These are phyloP conservation scores for Acanthopagrus latus DNA, from an alignment of 2,797 vertebrate species.

Conservation along the genomic window DNA sequence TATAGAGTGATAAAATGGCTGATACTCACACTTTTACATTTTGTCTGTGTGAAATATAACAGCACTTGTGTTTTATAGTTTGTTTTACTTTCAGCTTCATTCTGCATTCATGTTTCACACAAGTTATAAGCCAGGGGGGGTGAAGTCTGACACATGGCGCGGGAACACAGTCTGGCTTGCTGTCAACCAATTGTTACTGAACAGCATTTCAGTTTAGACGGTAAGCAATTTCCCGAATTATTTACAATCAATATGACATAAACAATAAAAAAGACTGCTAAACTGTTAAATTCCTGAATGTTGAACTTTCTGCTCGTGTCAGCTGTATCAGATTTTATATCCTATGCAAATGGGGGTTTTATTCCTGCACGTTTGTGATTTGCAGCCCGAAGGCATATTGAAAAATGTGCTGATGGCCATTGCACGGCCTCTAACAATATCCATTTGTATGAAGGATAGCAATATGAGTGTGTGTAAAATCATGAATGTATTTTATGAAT, in stretches of 20 bases:
- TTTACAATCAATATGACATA: constrained; percentile 17
- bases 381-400: constrained; percentile 40
- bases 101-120: neutral
- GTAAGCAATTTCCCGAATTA: neutral
- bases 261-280: constrained; percentile 21
- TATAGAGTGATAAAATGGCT: neutral
- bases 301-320: constrained; percentile 33
- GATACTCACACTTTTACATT: neutral
- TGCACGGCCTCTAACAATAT: constrained; percentile 13
- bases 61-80: neutral
- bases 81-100: neutral
- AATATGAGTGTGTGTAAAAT: constrained; percentile 38
- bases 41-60: neutral
- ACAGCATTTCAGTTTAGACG: neutral
- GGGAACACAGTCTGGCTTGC: neutral
- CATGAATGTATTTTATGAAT: constrained; percentile 41
- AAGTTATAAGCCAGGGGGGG: neutral
- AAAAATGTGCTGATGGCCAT: constrained; percentile 50
- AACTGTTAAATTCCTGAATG: constrained; percentile 10
- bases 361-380: constrained; percentile 49
- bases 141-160: neutral
- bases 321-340: constrained; percentile 36
- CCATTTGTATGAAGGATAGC: constrained; percentile 48
- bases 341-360: constrained; percentile 35
- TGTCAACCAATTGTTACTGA: neutral